Evolutionary conservation across 2,888 invertebrate genomes (phyloP).

Genomic region (Diachrysia chrysitis): DNA sequence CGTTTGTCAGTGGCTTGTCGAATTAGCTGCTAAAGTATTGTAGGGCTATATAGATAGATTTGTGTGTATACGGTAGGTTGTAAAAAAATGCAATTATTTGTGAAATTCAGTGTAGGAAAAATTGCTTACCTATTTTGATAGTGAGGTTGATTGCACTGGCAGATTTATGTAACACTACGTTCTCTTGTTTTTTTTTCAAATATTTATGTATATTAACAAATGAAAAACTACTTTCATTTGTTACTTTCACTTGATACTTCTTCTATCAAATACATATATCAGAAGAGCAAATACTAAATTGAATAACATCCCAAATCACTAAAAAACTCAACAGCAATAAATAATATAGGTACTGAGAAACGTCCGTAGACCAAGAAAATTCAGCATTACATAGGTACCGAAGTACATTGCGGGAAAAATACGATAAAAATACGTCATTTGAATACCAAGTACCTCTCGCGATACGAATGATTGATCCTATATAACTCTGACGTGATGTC

Average conservation of each 20-base stretch:
- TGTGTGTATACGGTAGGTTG: neutral
- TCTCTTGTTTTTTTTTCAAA: too few relatives aligned
- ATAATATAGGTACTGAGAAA: slow-evolving; percentile 7
- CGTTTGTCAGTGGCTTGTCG: slow-evolving; percentile 50
- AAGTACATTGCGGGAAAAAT: slow-evolving; percentile 51
- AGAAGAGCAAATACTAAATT: too few relatives aligned
- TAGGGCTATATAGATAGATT: too few relatives aligned
- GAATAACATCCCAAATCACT: neutral
- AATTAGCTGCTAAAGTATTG: slow-evolving; percentile 30
- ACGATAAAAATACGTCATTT: slow-evolving; percentile 69
- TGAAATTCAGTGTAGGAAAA: too few relatives aligned
- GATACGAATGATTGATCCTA: slow-evolving; percentile 72
- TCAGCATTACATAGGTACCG: slow-evolving; percentile 53
- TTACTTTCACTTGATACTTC: too few relatives aligned
- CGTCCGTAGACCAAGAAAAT: slow-evolving; percentile 38
- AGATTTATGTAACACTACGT: too few relatives aligned
- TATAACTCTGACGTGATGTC: slow-evolving; percentile 66
- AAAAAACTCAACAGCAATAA: neutral
- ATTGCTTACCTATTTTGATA: too few relatives aligned
- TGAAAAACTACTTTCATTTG: too few relatives aligned
- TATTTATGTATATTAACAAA: too few relatives aligned
- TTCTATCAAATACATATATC: too few relatives aligned
- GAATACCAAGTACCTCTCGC: slow-evolving; percentile 75
- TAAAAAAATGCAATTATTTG: too few relatives aligned
- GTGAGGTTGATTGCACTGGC: too few relatives aligned